Base-by-base conservation (phyloP, 1,140 invertebrate species). In the Drosophila athabasca region DNA sequence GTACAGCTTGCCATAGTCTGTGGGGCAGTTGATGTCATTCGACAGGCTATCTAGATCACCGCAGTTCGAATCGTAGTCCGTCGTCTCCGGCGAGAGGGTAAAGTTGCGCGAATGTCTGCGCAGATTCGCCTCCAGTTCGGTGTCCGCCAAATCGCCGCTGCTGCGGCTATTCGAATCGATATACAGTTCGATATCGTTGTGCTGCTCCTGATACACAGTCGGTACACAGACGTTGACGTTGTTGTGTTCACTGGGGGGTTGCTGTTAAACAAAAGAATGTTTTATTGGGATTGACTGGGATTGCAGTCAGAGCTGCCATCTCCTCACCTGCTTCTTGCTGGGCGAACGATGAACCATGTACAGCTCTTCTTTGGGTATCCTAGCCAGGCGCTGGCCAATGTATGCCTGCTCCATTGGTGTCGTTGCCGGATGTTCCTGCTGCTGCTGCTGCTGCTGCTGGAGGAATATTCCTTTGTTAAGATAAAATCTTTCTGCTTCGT, bases 21-120 rank as follows among this genome's bases (percentile, higher is more conserved):
- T 83, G 48, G 78, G 59, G 45, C 90, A 92, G 68, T 91, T 92
- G 13, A 92, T 90, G 48, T 92, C 91, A 57, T 90, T 91, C 17
- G 90, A 91, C 35, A 91, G 95, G 87, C 96, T 97, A 80, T 97
- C 96, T 51, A 97, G 93, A 88, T 97, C 97, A 11, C 95, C 95
- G 81, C 95, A 95, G 84, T 97, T 96, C 76, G 96, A 97, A 91
- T 98, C 97, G 92, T 97, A 98, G 83, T 98, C 97, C n/a, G 97
- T 99, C 49, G 97, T 97, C 93, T 98, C 97, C 2, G 97, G 97
- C 24, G 97, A 98, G 6, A 98, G 93, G 0, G 97, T 97, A 88
- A 98, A 98, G 92, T 92, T 90, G 0, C 87, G 77, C n/a, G 91
- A 91, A 55, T 91, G 85, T 2, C 85, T 62, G 3, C 88, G 82